Base-by-base conservation (phyloP, 2,797 vertebrate genomes). In the Sebastes kiyomatsui region DNA sequence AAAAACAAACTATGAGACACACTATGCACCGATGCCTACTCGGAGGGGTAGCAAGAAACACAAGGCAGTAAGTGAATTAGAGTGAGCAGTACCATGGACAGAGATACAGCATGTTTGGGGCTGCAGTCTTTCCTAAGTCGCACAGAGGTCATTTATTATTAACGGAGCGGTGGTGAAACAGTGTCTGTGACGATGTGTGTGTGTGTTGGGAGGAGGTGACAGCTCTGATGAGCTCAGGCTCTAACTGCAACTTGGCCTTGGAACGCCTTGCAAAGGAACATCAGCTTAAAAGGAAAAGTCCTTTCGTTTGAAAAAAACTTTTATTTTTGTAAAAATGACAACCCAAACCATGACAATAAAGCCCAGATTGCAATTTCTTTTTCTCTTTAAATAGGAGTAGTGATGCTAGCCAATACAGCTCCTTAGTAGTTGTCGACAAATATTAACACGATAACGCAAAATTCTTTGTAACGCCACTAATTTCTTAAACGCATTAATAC, bases 141-240 rank as follows among this genome's bases (percentile, higher is more conserved):
- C 87, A 90, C 72, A 84, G 77, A 86, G 88, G 85, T 88, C 71
- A 92, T 94, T 91, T 88, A 93, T 94, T 94, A 95, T 95, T 95
- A 87, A 95, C 72, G 33, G 73, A 74, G 79, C 66, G 54, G 69
- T 75, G 80, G 76, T 81, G 83, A 85, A 86, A 87, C 75, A 66
- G 74, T 79, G 80, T 77, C 42, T 55, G 64, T 18, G 61, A n/a
- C 30, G 33, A 12, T 54, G 55, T 58, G 55, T 58, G 55, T 18
- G 76, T 60, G 58, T 16, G 72, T 54, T 35, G 23, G 61, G 64
- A 64, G n/a, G 28, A 75, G 56, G 52, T 5, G 79, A 90, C 72
- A 79, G 64, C 70, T 78, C 77, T 35, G 72, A 83, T 67, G 67
- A 72, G 64, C 67, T 77, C 67, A 60, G 73, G 62, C 73, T 65